phyloP scores from a whole-genome alignment of 2,113 vertebrate genomes.

The Tragelaphus scriptus region DNA sequence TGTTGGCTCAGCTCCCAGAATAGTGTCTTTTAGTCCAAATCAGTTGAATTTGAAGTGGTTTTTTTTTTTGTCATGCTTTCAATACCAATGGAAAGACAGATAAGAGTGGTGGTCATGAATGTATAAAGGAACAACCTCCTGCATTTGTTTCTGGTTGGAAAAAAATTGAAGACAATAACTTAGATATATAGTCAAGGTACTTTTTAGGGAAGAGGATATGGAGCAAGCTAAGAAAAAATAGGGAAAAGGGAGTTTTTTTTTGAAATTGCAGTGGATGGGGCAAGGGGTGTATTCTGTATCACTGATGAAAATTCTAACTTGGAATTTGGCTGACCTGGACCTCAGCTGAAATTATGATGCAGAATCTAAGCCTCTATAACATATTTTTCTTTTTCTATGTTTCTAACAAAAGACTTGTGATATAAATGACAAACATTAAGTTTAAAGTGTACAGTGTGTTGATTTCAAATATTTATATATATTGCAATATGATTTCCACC shows the following conservation, averaged over 20 bases:
- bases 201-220: constrained; percentile 1
- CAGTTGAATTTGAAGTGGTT: constrained; percentile 14
- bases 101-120: neutral
- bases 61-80: constrained; percentile 36
- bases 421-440: neutral
- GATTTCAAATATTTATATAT: neutral
- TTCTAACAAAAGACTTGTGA: neutral
- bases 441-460: neutral
- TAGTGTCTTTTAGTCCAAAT: constrained; percentile 53
- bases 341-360: constrained; percentile 13
- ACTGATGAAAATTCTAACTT: neutral
- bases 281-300: neutral
- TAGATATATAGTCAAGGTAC: neutral
- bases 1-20: constrained; percentile 59
- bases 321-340: neutral
- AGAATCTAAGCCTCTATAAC: neutral
- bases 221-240: neutral
- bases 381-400: neutral
- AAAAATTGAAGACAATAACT: neutral
- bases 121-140: neutral
- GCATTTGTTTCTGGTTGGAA: neutral
- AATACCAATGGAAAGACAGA: neutral
- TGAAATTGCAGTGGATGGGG: neutral
- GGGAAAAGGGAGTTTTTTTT: neutral
- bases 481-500: neutral